phyloP scores from a whole-genome alignment of 2,888 invertebrate genomes.

The Melikaiella ostensackeni region DNA sequence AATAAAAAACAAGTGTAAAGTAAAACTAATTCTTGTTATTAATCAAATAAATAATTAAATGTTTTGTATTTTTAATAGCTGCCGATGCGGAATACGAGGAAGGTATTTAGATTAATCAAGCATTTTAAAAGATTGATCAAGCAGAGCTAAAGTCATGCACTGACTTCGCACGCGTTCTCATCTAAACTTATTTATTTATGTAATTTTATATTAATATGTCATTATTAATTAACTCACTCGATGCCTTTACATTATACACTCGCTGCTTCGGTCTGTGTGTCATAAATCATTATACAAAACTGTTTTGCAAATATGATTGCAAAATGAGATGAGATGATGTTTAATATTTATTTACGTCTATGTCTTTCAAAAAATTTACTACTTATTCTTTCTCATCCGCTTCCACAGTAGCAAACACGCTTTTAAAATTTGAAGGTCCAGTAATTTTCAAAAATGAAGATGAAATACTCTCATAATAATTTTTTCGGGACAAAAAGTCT shows the following conservation, averaged over 20 bases:
- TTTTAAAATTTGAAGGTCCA: neutral
- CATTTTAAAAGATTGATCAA: neutral
- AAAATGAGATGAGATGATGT: constrained; percentile 29
- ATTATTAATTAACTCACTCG: neutral
- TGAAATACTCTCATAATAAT: neutral
- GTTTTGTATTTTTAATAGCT: constrained; percentile 25
- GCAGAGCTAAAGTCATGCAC: neutral
- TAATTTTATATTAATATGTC: neutral
- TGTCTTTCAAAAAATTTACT: constrained; percentile 14
- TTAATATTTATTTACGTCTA: neutral
- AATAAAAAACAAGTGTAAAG: neutral
- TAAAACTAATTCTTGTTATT: neutral
- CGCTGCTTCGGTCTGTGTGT: neutral
- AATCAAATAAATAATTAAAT: neutral
- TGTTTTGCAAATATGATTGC: neutral
- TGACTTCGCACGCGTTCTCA: neutral
- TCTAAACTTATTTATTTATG: neutral
- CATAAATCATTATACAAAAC: neutral
- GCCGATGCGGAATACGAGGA: constrained; percentile 20
- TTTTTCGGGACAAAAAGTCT: no score
- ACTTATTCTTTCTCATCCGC: neutral
- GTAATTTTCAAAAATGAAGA: neutral
- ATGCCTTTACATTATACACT: neutral
- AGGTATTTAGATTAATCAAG: constrained; percentile 37
- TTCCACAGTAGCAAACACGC: neutral